Evolutionary conservation across 2,113 vertebrate species (phyloP).

Genomic region (Halichoerus grypus): DNA sequence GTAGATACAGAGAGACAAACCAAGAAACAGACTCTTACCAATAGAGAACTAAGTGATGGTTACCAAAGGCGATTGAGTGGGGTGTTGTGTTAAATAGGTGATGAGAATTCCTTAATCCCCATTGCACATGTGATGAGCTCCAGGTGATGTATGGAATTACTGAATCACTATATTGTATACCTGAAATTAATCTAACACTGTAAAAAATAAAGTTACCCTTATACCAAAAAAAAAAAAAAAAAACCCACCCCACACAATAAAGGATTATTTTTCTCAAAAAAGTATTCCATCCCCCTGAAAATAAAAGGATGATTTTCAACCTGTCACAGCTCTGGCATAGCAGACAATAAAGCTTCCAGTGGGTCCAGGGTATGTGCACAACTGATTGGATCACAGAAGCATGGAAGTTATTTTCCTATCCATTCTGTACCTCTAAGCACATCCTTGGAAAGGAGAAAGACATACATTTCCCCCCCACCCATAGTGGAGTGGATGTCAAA

Average conservation of each 20-base stretch:
- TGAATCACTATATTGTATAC: not conserved
- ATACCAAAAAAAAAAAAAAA: not conserved
- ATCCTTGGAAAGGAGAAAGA: not conserved
- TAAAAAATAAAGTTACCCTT: not conserved
- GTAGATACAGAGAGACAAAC: not conserved
- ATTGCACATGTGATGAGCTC: not conserved
- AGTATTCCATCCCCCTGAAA: not conserved
- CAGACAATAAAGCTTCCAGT: not conserved
- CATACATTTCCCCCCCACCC: not conserved
- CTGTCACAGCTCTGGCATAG: not conserved
- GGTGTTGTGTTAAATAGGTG: not conserved
- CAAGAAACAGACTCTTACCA: not conserved
- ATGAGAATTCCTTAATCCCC: not conserved
- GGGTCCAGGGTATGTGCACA: not conserved
- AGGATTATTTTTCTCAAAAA: slow-evolving; percentile 28
- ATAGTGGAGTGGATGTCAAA: not conserved
- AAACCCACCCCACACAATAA: not conserved
- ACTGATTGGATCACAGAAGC: not conserved
- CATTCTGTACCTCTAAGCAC: not conserved
- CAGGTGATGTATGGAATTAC: not conserved
- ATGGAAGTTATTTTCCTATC: not conserved
- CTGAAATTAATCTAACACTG: not conserved
- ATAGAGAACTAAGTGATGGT: not conserved
- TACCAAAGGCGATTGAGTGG: not conserved
- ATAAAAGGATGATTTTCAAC: not conserved